Conservation (phyloP, 2,797 vertebrate species). For the Lagorchestes hirsutus region DNA sequence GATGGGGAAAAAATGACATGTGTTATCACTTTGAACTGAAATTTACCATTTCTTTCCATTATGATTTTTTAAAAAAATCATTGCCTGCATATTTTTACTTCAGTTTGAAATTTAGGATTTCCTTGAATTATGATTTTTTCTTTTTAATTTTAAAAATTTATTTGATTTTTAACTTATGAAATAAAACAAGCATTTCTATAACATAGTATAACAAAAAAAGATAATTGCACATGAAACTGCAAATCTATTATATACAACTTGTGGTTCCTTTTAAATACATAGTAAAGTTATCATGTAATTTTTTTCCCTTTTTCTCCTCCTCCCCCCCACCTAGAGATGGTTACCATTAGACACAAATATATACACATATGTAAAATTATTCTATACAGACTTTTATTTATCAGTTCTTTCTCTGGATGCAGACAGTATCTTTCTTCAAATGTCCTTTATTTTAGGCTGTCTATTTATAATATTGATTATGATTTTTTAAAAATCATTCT, state of each 20-base stretch:
- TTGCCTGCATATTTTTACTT: not conserved
- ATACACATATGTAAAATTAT: not conserved
- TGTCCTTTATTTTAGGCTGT: not conserved
- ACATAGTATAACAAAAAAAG: not conserved
- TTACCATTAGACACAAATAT: not conserved
- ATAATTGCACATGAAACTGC: not conserved
- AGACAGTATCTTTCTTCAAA: not conserved
- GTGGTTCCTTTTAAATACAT: not conserved
- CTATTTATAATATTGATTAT: not conserved
- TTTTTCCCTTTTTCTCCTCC: not conserved
- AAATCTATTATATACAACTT: not conserved
- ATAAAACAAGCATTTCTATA: not conserved
- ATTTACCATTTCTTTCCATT: not conserved
- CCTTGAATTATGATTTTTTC: not conserved
- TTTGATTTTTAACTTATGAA: not conserved
- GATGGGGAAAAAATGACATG: not conserved
- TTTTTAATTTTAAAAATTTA: not conserved
- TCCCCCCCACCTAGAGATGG: not conserved
- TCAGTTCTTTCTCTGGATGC: not conserved
- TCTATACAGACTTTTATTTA: not conserved
- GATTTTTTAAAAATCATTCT: not conserved
- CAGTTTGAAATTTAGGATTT: not conserved
- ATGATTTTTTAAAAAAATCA: not conserved
- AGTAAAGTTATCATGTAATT: not conserved
- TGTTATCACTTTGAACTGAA: not conserved